Conservation (phyloP, 2,888 invertebrate species). For the Tetheella fluctuosa region DNA sequence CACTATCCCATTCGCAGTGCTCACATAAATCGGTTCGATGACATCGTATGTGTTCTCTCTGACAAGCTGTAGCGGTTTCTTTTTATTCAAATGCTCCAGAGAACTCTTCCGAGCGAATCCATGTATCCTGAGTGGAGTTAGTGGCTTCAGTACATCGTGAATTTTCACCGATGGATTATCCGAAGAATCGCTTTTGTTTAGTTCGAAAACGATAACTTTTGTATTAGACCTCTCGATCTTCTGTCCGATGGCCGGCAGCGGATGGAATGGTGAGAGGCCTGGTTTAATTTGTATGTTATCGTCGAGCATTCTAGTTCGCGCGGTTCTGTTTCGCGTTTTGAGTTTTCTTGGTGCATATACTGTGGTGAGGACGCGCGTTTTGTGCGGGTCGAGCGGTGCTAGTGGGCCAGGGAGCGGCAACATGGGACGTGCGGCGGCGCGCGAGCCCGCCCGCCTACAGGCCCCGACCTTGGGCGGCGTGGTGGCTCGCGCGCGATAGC, state of each 20-base stretch:
- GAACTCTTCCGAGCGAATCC: constrained; percentile 58
- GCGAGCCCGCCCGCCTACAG: constrained; percentile 68
- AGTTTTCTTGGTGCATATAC: constrained; percentile 78
- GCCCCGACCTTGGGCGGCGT: constrained; percentile 66
- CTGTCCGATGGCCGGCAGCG: constrained; percentile 78
- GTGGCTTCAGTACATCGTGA: constrained; percentile 70
- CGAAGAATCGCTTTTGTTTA: constrained; percentile 53
- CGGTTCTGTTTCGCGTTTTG: constrained; percentile 68
- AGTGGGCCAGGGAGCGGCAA: constrained; percentile 66
- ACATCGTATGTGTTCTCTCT: constrained; percentile 80
- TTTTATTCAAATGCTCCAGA: constrained; percentile 47
- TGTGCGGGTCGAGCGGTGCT: constrained; percentile 69
- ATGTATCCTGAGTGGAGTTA: constrained; percentile 69
- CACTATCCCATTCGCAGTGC: constrained; percentile 41
- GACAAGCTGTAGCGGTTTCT: constrained; percentile 66
- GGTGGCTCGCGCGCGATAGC: constrained; percentile 18
- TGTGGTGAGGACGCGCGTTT: constrained; percentile 75
- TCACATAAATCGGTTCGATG: constrained; percentile 69
- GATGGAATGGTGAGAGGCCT: constrained; percentile 73
- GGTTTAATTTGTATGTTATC: constrained; percentile 68
- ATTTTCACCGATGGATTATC: constrained; percentile 53
- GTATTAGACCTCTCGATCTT: constrained; percentile 62
- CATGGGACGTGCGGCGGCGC: constrained; percentile 64
- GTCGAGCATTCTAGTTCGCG: constrained; percentile 71
- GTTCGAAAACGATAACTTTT: constrained; percentile 72